Conservation (phyloP, 1,140 invertebrate species). For the Proales similis region DNA sequence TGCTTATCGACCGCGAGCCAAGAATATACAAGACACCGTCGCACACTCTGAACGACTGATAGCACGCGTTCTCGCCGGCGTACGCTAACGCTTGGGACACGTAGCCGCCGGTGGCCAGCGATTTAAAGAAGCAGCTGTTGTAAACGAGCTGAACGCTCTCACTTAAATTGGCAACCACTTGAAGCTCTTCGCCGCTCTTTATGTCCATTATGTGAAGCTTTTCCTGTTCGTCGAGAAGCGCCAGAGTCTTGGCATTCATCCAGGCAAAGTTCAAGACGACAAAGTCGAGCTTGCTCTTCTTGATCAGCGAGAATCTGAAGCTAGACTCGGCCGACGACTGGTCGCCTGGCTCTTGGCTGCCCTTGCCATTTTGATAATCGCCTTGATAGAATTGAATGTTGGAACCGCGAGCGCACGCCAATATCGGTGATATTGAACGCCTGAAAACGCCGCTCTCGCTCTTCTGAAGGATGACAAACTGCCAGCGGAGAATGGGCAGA, state of each 20-base stretch:
- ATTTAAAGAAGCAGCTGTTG: conserved; percentile 80
- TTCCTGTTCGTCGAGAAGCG: conserved; percentile 74
- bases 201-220: conserved; percentile 67
- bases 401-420: conserved; percentile 71
- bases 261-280: conserved; percentile 56
- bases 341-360: neutral
- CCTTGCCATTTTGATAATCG: neutral
- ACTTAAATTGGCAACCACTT: neutral
- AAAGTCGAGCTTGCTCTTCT: conserved; percentile 10
- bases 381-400: conserved; percentile 27
- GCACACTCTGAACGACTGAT: conserved; percentile 75
- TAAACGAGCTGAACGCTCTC: conserved; percentile 78
- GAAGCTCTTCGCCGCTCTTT: conserved; percentile 30
- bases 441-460: conserved; percentile 57
- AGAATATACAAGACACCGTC: conserved; percentile 74
- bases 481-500: conserved; percentile 81
- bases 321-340: neutral
- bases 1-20: conserved; percentile 71
- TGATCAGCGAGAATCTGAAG: conserved; percentile 16
- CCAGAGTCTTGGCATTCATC: conserved; percentile 77
- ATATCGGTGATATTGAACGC: conserved; percentile 57
- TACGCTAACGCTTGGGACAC: conserved; percentile 70
- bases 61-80: conserved; percentile 76
- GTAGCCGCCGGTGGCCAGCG: conserved; percentile 66
- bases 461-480: conserved; percentile 75